These are phyloP conservation scores for Phasia obesa DNA, from an alignment of 2,888 invertebrate species.

Conservation along the genomic window DNA sequence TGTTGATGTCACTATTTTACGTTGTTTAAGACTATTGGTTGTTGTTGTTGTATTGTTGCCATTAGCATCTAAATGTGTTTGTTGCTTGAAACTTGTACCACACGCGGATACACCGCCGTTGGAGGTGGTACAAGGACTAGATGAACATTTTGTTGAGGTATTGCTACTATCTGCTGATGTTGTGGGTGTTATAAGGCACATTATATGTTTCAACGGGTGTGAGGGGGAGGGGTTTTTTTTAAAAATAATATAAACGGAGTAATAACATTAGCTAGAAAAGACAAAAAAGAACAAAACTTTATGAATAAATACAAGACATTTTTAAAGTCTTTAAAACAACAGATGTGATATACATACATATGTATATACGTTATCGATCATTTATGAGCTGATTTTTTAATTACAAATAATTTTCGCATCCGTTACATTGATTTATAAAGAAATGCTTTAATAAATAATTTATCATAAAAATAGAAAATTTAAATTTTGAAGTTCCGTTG, in stretches of 20 bases:
- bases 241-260: neutral
- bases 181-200: constrained; percentile 79
- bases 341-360: too few species aligned
- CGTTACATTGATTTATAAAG: too few species aligned
- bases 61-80: constrained; percentile 69
- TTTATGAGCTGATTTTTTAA: too few species aligned
- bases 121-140: constrained; percentile 51
- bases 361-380: too few species aligned
- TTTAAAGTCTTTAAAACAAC: too few species aligned
- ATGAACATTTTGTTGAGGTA: constrained; percentile 49
- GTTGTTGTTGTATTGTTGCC: constrained; percentile 42
- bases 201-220: constrained; percentile 41
- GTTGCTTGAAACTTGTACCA: constrained; percentile 52
- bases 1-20: constrained; percentile 27
- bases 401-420: too few species aligned
- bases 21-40: constrained; percentile 48
- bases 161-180: constrained; percentile 51
- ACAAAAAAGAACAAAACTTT: constrained; percentile 8
- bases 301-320: too few species aligned
- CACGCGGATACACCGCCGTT: constrained; percentile 30
- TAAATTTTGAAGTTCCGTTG: too few species aligned
- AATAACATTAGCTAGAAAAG: constrained; percentile 34
- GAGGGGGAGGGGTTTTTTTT: neutral
- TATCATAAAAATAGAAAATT: too few species aligned
- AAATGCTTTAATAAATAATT: too few species aligned